Evolutionary conservation across 2,797 vertebrate genomes (phyloP), one percentile per base, ranked within the genome.

Genomic region (Sarcoramphus papa): DNA sequence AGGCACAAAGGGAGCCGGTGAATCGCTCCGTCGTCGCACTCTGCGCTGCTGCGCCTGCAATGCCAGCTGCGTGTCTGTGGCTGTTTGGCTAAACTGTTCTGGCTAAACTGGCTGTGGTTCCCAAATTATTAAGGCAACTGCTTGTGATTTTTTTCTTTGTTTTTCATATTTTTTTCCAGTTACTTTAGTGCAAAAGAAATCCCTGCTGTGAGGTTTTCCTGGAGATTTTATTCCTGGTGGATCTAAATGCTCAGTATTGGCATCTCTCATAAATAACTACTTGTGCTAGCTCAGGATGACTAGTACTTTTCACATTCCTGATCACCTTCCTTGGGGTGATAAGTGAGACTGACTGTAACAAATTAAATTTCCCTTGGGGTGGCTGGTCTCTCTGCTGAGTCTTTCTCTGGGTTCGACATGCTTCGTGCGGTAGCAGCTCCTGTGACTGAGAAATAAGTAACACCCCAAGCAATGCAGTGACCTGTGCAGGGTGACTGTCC

Each of bases 1-100:
- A 2, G n/a, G 30, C 2, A 1, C 86, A 93, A 47, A 33, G n/a
- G 50, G 13, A 30, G n/a, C n/a, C 0, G 4, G 30, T 0, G 35
- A 86, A 88, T 84, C 16, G 7, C 63, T 91, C 91, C 12, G 43
- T 79, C 94, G 85, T 86, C 20, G 25, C 40, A 30, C 27, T 7
- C n/a, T 65, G 6, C 5, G 28, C 77, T 84, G 43, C 62, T 50
- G 45, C 8, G 8, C 21, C 57, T 7, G 5, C 48, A 12, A 8
- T n/a, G 79, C 83, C 92, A 62, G 67, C 62, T 56, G 79, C 48
- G 6, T 48, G 60, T 51, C 64, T 40, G 59, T 33, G 40, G 40
- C 57, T 50, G 33, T 51, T 89, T 6, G 14, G 50, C 82, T 93
- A 37, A 64, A 64, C 6, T 65, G 56, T n/a, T n/a, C n/a, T 6